Evolutionary conservation across 1,140 invertebrate species (phyloP).

Genomic region (Diachasmimorpha longicaudata): DNA sequence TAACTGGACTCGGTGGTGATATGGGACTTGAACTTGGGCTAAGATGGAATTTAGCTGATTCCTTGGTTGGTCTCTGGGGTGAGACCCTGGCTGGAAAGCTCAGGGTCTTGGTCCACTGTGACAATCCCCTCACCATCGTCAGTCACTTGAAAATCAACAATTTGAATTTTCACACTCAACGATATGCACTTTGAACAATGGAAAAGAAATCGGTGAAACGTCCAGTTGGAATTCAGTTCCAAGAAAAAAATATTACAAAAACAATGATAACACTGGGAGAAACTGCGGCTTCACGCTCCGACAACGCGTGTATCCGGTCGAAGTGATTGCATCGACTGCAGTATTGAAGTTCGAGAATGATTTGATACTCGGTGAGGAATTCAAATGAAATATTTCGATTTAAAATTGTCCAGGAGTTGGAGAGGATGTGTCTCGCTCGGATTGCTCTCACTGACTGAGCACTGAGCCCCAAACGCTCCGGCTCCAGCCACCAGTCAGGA

Average conservation of each 20-base stretch:
- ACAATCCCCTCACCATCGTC: conserved; percentile 80
- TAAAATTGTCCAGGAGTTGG: neutral
- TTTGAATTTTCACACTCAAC: neutral
- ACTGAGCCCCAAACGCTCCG: neutral
- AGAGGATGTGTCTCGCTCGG: conserved; percentile 21
- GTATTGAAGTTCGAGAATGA: neutral
- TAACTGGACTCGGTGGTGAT: conserved; percentile 62
- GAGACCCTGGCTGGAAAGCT: conserved; percentile 83
- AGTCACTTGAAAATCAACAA: neutral
- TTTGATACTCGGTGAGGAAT: neutral
- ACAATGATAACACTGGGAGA: conserved; percentile 2
- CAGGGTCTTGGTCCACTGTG: conserved; percentile 86
- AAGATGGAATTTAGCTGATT: conserved; percentile 57
- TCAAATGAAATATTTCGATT: neutral
- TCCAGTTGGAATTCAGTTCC: neutral
- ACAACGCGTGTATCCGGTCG: conserved; percentile 25
- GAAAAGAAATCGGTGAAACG: neutral
- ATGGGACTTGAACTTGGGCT: conserved; percentile 60
- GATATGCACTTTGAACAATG: neutral
- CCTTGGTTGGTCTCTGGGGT: conserved; percentile 76
- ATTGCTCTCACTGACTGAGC: conserved; percentile 26
- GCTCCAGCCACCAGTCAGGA: conserved; percentile 26
- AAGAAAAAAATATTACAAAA: neutral
- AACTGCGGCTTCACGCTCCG: conserved; percentile 24
- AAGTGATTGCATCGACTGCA: neutral